These are phyloP conservation scores for Chlamydotis undulata DNA, from an alignment of 2,113 vertebrate species.

Conservation along the genomic window DNA sequence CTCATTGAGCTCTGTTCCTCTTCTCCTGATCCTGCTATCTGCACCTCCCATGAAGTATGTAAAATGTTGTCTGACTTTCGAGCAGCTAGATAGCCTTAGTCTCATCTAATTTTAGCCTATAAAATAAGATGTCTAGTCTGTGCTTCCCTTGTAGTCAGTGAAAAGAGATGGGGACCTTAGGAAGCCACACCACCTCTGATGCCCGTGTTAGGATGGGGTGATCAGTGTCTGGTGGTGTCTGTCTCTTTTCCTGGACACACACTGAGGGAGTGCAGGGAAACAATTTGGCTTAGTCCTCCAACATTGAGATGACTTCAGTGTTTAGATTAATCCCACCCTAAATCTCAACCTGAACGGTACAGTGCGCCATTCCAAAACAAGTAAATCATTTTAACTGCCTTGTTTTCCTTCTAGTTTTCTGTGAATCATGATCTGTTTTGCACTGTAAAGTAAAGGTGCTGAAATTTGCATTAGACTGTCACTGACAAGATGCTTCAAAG, in stretches of 20 bases:
- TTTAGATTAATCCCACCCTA: slow-evolving; percentile 26
- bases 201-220: not conserved
- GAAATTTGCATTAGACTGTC: slow-evolving; percentile 31
- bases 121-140: not conserved
- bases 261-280: not conserved
- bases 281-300: slow-evolving; percentile 3
- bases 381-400: slow-evolving; percentile 65
- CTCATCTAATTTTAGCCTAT: slow-evolving; percentile 10
- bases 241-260: slow-evolving; percentile 18
- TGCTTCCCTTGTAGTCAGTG: not conserved
- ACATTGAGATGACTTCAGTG: not conserved
- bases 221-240: not conserved
- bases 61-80: not conserved
- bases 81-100: slow-evolving; percentile 9
- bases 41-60: not conserved
- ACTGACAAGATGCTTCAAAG: slow-evolving; percentile 1
- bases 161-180: not conserved
- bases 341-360: not conserved
- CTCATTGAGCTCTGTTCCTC: not conserved
- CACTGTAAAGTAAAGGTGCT: not conserved
- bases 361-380: not conserved
- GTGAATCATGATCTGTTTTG: slow-evolving; percentile 42
- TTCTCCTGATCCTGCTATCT: not conserved
- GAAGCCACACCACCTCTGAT: not conserved
- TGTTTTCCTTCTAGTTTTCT: slow-evolving; percentile 50